Base-by-base conservation (phyloP, 2,797 vertebrate genomes). In the Chloroceryle amazona region DNA sequence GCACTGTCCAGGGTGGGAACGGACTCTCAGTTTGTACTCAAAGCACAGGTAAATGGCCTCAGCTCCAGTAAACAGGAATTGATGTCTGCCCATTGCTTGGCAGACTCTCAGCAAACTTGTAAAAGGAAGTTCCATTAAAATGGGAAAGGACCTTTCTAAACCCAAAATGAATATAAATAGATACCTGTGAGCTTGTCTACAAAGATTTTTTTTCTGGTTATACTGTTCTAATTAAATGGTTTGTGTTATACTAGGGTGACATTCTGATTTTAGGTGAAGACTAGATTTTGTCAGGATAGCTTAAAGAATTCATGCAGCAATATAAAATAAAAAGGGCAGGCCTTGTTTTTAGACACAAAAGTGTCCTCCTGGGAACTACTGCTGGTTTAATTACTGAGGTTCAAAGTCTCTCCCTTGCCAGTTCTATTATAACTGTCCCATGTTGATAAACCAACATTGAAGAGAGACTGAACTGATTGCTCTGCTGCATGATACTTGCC, bases 351-450 rank as follows among this genome's bases (percentile, higher is more conserved):
- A 95, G 67, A 76, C 63, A 76, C 13, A 4, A 61, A 67, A 63
- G 20, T 33, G 28, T 55, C 74, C 74, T 86, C 68, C 44, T 81
- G 96, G 78, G 90, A 92, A 10, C 60, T 80, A 11, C 55, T 85
- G 33, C 78, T 85, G 57, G 20, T 91, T 94, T 96, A 91, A 95
- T 92, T 85, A 94, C 63, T 82, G 86, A 89, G 67, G 63, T 11
- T 96, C 75, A 80, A 92, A 94, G 29, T 35, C 49, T 49, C 26
- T 89, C 55, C 61, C 22, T 82, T 85, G 76, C 44, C 29, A 33
- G 83, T 90, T 81, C 65, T 82, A 0, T 85, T 90, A 21, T 44
- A 71, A 80, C 71, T 65, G 29, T 73, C 33, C 57, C 51, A 63
- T 28, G 28, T 51, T 13, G 1, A 75, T 86, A 73, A 83, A 49